Conservation (phyloP, 2,113 vertebrate species). For the Megaleporinus macrocephalus region DNA sequence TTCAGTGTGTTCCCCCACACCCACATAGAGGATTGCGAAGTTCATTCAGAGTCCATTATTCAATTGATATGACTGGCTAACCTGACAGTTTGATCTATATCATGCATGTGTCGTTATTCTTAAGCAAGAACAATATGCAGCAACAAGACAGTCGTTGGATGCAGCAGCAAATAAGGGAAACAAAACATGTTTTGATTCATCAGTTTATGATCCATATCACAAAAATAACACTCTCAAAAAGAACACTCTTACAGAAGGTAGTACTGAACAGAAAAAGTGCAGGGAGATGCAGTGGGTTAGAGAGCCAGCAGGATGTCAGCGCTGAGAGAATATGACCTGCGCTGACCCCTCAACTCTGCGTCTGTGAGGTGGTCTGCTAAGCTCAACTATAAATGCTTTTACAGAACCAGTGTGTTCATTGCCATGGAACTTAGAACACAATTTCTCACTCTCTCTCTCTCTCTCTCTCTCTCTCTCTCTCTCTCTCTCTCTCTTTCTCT, state of each 20-base stretch:
- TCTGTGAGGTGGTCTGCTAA: constrained; percentile 20
- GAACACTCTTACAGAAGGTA: no score
- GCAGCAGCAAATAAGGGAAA: neutral
- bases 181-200: neutral
- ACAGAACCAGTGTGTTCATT: constrained; percentile 28
- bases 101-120: neutral
- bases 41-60: neutral
- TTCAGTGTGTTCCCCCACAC: no score
- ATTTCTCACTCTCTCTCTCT: no score
- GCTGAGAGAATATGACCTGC: constrained; percentile 1
- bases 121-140: neutral
- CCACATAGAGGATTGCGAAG: no score
- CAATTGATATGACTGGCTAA: neutral
- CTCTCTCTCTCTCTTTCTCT: no score
- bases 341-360: neutral
- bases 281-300: neutral
- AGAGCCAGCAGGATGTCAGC: neutral
- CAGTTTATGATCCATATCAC: no score
- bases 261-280: no score
- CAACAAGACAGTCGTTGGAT: neutral
- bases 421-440: neutral
- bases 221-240: no score
- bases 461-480: no score
- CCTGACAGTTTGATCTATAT: neutral
- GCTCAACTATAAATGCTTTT: constrained; percentile 27